Conservation (phyloP, 2,888 invertebrate species). For the Hypercompe scribonia region DNA sequence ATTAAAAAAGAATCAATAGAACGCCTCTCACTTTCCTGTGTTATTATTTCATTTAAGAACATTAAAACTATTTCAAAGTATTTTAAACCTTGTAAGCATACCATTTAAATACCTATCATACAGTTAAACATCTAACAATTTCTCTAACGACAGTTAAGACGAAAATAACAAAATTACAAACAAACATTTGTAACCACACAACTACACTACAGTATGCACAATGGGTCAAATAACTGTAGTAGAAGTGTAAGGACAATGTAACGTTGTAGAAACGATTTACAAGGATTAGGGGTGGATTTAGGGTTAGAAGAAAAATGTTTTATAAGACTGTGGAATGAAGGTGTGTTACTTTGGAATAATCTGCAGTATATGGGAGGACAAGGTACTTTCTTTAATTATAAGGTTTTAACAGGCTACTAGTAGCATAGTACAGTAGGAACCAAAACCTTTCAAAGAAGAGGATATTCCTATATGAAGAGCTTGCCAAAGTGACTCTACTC, state of each 20-base stretch:
- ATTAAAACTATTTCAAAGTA: background rate
- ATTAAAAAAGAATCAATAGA: background rate
- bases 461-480: too few species aligned
- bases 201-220: conserved; percentile 23
- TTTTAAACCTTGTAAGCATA: background rate
- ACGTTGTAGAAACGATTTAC: conserved; percentile 28
- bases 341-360: conserved; percentile 6
- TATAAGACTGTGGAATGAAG: background rate
- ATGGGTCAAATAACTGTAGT: conserved; percentile 35
- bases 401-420: background rate
- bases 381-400: background rate
- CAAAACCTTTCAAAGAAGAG: too few species aligned
- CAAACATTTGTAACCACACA: conserved; percentile 23
- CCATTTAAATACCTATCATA: background rate
- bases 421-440: too few species aligned
- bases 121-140: conserved; percentile 9
- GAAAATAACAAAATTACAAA: conserved; percentile 23
- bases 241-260: conserved; percentile 10
- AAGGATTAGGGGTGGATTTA: conserved; percentile 29
- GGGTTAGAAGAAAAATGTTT: conserved; percentile 22
- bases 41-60: background rate
- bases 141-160: conserved; percentile 18
- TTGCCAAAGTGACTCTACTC: too few species aligned
- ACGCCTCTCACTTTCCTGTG: background rate
- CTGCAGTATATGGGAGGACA: background rate